A percentile compares a stretch with the other conserved stretches of the same genome.
Conservation (phyloP, 2,113 vertebrate species). For the Equus przewalskii region DNA sequence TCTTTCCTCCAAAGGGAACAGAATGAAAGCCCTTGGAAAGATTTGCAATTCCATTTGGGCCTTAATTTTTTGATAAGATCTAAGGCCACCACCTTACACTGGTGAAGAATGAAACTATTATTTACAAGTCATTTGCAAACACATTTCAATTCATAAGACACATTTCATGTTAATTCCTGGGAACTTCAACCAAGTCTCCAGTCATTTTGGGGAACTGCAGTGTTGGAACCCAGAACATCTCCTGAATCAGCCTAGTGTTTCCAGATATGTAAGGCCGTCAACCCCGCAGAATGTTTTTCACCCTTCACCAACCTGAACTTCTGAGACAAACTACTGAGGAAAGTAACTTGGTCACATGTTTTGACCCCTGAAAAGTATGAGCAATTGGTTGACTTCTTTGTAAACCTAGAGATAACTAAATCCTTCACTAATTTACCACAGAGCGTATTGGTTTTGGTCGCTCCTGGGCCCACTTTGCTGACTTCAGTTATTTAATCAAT, state of each 20-base stretch:
- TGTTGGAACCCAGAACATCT: constrained; percentile 62
- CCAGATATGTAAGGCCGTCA: constrained; percentile 79
- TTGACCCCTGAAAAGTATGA: neutral
- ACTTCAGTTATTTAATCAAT: neutral
- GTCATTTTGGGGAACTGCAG: neutral
- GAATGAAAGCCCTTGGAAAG: constrained; percentile 86
- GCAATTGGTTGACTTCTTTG: neutral
- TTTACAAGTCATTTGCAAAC: constrained; percentile 85
- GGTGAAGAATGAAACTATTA: constrained; percentile 85
- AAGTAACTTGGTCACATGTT: constrained; percentile 36
- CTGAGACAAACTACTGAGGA: constrained; percentile 55
- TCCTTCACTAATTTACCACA: neutral
- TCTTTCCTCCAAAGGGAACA: constrained; percentile 75
- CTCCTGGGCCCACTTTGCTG: neutral
- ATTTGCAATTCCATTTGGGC: constrained; percentile 81
- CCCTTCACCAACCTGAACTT: constrained; percentile 39
- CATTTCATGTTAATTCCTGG: constrained; percentile 83
- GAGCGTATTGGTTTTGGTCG: neutral
- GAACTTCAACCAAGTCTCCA: constrained; percentile 67
- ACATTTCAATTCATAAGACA: constrained; percentile 87
- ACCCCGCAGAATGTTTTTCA: constrained; percentile 53
- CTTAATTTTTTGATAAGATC: constrained; percentile 86
- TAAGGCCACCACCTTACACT: constrained; percentile 75
- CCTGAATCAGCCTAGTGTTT: constrained; percentile 82
- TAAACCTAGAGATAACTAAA: neutral